A percentile compares a stretch with the other conserved stretches of the same genome.
Conservation (phyloP, 2,888 invertebrate genomes). For the Drosophila sordidapex region DNA sequence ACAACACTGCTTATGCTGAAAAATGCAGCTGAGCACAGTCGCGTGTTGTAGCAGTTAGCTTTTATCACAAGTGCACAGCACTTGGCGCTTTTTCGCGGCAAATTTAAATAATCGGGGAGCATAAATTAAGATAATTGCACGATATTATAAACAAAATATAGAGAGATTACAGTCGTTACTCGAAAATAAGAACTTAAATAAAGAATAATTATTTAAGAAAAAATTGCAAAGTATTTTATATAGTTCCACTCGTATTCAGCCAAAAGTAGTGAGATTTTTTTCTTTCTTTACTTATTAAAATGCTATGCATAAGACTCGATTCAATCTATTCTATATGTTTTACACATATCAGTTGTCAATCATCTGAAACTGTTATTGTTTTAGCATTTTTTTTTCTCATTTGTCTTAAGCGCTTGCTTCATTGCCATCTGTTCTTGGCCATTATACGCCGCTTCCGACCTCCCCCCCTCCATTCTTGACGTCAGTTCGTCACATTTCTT, state of each 20-base stretch:
- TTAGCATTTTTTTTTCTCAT: conserved; percentile 15
- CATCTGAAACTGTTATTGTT: conserved; percentile 24
- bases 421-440: conserved; percentile 24
- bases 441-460: conserved; percentile 29
- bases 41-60: conserved; percentile 36
- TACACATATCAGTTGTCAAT: conserved; percentile 30
- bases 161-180: neutral
- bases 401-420: conserved; percentile 20
- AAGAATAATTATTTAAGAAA: neutral
- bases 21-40: conserved; percentile 7
- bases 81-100: conserved; percentile 20
- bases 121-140: neutral
- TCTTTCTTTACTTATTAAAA: neutral
- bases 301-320: neutral
- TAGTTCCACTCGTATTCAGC: neutral
- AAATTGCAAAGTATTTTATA: neutral
- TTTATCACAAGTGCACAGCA: neutral
- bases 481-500: conserved; percentile 3
- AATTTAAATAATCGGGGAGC: conserved; percentile 6
- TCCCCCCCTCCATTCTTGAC: neutral
- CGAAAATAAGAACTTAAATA: neutral
- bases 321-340: neutral
- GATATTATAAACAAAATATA: neutral
- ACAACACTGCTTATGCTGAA: conserved; percentile 1
- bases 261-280: neutral